Evolutionary conservation across 30 jellyfish, hydroid and myxozoan genomes (phyloP), one percentile per base, ranked within the genome.

Genomic region (Pseudorhiza aurosa): DNA sequence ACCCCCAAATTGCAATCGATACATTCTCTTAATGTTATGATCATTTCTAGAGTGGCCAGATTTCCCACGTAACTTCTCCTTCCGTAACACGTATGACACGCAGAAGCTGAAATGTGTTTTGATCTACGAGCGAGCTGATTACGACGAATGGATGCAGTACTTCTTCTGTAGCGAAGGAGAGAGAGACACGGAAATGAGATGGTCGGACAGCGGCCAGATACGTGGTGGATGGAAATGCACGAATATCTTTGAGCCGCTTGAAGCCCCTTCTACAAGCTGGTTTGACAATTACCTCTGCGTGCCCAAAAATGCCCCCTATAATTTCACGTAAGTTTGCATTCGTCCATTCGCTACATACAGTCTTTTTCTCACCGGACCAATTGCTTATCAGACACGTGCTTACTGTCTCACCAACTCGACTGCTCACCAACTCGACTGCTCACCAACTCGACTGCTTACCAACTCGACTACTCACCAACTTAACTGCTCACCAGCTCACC

Each of bases 121-220:
- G 58, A 83, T 93, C 12, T 93, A 93, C 79, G 99, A 93, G 75
- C 68, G 97, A 27, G 96, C 97, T 14, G 96, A 93, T 49, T 93
- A 93, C 75, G 94, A 82, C 28, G 97, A 87, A 45, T 93, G 99
- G 99, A 80, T 35, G 74, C 88, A 85, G 51, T 85, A 87, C 75
- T 85, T 93, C 37, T 93, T 93, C 88, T 93, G 99, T 81, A 85
- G 88, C 59, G 94, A 87, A 46, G 99, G 99, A 26, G 88, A 85
- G 39, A 89, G 99, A 24, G 89, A 87, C 42, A 57, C 88, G n/a
- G 96, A 93, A 59, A 93, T 93, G 97, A 57, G 96, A 5, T 93
- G 99, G 99, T 86, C 97, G 0, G 99, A 93, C 67, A 65, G 82
- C 21, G 99, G 99, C 8, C 88, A 95, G 8, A 81, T 75, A 7